These are phyloP conservation scores for Empidonax alnorum DNA, from an alignment of 2,113 vertebrate genomes.

Conservation along the genomic window DNA sequence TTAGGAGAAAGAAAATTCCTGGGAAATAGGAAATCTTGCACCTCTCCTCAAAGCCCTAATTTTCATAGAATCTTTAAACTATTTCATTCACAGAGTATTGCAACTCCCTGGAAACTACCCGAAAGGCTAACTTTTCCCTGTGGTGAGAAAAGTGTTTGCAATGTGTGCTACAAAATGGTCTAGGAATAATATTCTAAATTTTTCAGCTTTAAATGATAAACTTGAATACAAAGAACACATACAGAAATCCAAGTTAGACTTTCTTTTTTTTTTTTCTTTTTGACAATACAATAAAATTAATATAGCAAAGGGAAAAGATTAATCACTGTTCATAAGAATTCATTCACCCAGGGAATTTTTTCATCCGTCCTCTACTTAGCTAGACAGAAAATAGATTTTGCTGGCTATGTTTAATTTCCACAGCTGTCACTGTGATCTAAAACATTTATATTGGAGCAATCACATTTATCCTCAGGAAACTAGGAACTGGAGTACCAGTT, in stretches of 20 bases:
- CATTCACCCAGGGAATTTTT: conserved; percentile 6
- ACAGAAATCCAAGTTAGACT: not conserved
- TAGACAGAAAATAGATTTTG: conserved; percentile 61
- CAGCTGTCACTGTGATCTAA: conserved; percentile 57
- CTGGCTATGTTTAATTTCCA: conserved; percentile 56
- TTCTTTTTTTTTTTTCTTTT: not conserved
- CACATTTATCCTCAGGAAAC: conserved; percentile 37
- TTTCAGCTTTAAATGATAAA: not conserved
- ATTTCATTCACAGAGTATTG: not conserved
- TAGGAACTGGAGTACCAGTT: not conserved
- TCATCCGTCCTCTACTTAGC: conserved; percentile 40
- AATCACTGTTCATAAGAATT: conserved; percentile 20
- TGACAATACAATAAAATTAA: not conserved
- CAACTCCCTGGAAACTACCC: not conserved
- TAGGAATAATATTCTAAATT: not conserved
- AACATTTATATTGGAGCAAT: conserved; percentile 54
- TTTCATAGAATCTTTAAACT: not conserved
- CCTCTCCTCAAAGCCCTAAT: not conserved
- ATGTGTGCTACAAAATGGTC: not conserved
- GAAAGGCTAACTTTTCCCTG: not conserved
- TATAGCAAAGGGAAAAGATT: conserved; percentile 10
- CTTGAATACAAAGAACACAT: not conserved
- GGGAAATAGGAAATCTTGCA: not conserved
- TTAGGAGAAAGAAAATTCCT: not conserved
- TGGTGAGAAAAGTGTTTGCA: not conserved